Evolutionary conservation across 2,113 vertebrate species (phyloP).

Genomic region (Centropristis striata): DNA sequence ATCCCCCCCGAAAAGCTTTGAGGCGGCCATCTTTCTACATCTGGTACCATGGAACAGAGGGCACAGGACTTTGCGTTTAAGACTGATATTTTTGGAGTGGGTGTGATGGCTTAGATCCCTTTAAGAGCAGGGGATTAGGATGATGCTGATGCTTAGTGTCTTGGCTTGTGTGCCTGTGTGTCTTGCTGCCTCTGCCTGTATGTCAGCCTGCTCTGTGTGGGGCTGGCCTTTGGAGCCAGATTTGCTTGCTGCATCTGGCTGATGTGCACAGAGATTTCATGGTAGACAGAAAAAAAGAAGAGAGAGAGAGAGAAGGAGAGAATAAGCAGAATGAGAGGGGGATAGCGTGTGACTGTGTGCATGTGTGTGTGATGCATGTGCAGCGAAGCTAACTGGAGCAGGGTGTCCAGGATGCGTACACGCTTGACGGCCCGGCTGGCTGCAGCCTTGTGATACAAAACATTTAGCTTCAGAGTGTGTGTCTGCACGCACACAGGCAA

Average conservation of each 20-base stretch:
- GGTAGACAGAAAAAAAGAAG: constrained; percentile 40
- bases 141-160: constrained; percentile 78
- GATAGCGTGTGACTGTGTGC: constrained; percentile 2
- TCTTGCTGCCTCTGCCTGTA: constrained; percentile 68
- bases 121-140: constrained; percentile 65
- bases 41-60: constrained; percentile 17
- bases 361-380: constrained; percentile 52
- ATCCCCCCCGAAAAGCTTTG: neutral
- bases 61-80: constrained; percentile 57
- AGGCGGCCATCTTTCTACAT: constrained; percentile 15
- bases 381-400: constrained; percentile 80
- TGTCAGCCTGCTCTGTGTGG: constrained; percentile 63
- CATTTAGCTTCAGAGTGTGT: constrained; percentile 25
- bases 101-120: constrained; percentile 62
- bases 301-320: constrained; percentile 1
- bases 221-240: constrained; percentile 62
- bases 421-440: constrained; percentile 64
- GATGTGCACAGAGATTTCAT: constrained; percentile 68
- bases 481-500: constrained; percentile 21
- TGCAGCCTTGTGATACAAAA: constrained; percentile 58
- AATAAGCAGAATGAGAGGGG: constrained; percentile 9
- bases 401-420: constrained; percentile 67
- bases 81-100: constrained; percentile 60
- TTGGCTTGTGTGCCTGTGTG: constrained; percentile 60
- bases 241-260: constrained; percentile 68